Conservation (phyloP, 2,113 vertebrate genomes). For the Indicator maculatus region DNA sequence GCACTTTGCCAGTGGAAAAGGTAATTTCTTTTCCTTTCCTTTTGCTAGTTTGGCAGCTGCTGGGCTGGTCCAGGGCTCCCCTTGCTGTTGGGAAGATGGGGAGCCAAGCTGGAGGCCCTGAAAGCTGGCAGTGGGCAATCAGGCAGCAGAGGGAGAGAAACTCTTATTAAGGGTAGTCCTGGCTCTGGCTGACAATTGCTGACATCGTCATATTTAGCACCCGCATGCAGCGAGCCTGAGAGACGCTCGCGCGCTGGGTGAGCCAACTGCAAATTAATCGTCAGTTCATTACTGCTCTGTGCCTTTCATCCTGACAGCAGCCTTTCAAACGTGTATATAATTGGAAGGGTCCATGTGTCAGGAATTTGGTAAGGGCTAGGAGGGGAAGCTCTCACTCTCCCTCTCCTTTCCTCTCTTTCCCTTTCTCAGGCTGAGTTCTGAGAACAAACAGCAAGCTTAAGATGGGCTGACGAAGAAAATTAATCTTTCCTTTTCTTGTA, state of each 20-base stretch:
- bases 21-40: conserved; percentile 11
- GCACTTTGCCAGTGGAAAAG: conserved; percentile 8
- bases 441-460: background rate
- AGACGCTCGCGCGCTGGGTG: conserved; percentile 28
- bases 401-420: background rate
- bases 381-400: conserved; percentile 8
- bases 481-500: background rate
- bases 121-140: background rate
- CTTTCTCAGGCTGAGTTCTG: conserved; percentile 20
- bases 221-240: conserved; percentile 64
- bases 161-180: conserved; percentile 59
- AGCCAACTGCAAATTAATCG: conserved; percentile 74
- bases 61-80: background rate
- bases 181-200: conserved; percentile 68
- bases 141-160: conserved; percentile 20
- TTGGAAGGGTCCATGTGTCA: conserved; percentile 60
- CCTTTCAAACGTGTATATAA: conserved; percentile 59
- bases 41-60: conserved; percentile 23
- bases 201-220: conserved; percentile 72
- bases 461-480: background rate
- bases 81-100: background rate
- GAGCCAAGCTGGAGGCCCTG: background rate
- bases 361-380: conserved; percentile 47
- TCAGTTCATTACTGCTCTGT: conserved; percentile 70
- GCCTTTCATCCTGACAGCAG: conserved; percentile 70